Conservation (phyloP, 2,888 invertebrate genomes). For the Metacarcinus magister region DNA sequence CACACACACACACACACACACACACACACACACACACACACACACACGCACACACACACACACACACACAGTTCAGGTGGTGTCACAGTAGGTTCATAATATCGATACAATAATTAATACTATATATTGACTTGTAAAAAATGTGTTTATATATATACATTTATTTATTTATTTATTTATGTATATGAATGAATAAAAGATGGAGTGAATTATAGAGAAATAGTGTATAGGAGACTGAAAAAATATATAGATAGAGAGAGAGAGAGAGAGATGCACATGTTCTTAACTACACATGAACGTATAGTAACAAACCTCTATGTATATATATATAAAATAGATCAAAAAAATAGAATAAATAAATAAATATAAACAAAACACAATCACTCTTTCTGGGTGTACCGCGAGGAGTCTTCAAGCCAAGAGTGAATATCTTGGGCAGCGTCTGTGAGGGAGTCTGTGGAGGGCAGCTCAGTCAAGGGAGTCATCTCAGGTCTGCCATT, state of each 20-base stretch:
- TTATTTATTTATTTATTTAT: slow-evolving; percentile 64
- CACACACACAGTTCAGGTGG: not conserved
- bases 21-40: slow-evolving; percentile 16
- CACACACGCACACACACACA: slow-evolving; percentile 48
- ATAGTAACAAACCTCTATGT: no score
- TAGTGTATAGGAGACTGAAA: no score
- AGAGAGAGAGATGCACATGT: no score
- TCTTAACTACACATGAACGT: no score
- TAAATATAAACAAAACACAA: no score
- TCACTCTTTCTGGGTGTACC: slow-evolving; percentile 60
- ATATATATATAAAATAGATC: no score
- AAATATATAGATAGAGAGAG: no score
- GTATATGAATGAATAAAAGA: not conserved
- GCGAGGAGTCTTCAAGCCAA: slow-evolving; percentile 75
- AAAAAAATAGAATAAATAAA: no score
- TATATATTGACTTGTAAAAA: not conserved
- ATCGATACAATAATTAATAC: no score
- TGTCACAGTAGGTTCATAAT: no score
- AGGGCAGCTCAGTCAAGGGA: slow-evolving; percentile 89
- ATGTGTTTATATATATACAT: slow-evolving; percentile 62
- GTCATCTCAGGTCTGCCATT: slow-evolving; percentile 87
- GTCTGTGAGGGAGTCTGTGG: slow-evolving; percentile 87
- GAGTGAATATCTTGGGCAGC: slow-evolving; percentile 85
- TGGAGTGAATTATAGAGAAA: no score
- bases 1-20: not conserved